These are phyloP conservation scores for Garrulus glandarius DNA, from an alignment of 2,797 vertebrate genomes.

Conservation along the genomic window DNA sequence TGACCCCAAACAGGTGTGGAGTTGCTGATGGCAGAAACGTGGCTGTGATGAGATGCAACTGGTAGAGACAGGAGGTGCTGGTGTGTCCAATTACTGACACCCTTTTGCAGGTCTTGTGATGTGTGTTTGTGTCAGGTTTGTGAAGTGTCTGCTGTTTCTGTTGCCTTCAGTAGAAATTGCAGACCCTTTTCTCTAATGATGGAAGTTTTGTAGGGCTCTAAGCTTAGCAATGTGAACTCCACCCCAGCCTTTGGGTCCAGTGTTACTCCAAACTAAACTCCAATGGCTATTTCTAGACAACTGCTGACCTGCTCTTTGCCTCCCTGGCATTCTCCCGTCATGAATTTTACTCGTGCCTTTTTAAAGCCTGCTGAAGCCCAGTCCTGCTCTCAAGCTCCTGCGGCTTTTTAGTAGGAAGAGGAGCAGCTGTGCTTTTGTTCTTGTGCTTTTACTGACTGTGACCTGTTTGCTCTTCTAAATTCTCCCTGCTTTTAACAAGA, in stretches of 20 bases:
- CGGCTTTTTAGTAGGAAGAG: not conserved
- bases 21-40: not conserved
- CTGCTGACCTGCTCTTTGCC: constrained; percentile 16
- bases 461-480: not conserved
- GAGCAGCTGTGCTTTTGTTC: constrained; percentile 24
- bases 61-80: not conserved
- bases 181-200: not conserved
- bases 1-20: not conserved
- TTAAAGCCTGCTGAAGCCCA: not conserved
- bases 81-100: not conserved
- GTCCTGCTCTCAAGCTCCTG: not conserved
- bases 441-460: not conserved
- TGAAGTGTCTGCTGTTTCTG: not conserved
- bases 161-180: not conserved
- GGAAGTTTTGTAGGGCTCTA: not conserved
- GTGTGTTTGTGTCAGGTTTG: not conserved
- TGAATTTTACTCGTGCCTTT: not conserved
- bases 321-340: not conserved
- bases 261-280: not conserved
- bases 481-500: not conserved
- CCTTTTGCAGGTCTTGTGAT: not conserved
- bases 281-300: not conserved
- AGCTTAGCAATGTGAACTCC: not conserved
- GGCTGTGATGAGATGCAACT: not conserved
- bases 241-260: not conserved